These are phyloP conservation scores for Dasyprocta punctata DNA, from an alignment of 2,113 vertebrate species.

Conservation along the genomic window DNA sequence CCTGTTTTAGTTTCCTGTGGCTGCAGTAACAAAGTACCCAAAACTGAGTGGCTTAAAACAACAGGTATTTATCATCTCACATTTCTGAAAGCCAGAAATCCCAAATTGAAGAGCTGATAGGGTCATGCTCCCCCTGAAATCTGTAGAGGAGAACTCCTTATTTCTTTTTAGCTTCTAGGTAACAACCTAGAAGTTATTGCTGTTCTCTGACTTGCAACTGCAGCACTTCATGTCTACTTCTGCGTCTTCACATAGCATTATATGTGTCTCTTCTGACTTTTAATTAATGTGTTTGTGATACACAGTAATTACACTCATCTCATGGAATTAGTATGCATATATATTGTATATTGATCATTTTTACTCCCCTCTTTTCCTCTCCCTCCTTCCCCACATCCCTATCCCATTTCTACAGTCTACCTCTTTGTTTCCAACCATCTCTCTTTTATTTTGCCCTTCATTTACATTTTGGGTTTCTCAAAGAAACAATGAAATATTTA, in stretches of 20 bases:
- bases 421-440: not conserved
- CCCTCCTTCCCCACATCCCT: not conserved
- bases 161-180: not conserved
- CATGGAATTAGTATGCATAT: not conserved
- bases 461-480: not conserved
- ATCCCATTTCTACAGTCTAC: not conserved
- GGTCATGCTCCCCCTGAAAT: not conserved
- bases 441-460: not conserved
- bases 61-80: constrained; percentile 29
- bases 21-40: constrained; percentile 10
- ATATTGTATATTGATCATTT: not conserved
- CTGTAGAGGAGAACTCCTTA: not conserved
- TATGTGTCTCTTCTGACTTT: constrained; percentile 27
- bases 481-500: not conserved
- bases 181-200: not conserved
- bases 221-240: not conserved
- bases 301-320: not conserved
- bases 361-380: not conserved
- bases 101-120: constrained; percentile 17
- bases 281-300: not conserved
- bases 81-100: constrained; percentile 1
- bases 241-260: not conserved
- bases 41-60: constrained; percentile 16
- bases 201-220: not conserved
- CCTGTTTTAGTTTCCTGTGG: constrained; percentile 5